phyloP scores from a whole-genome alignment of 2,888 invertebrate genomes.

The Lissocephala sabroskyi region DNA sequence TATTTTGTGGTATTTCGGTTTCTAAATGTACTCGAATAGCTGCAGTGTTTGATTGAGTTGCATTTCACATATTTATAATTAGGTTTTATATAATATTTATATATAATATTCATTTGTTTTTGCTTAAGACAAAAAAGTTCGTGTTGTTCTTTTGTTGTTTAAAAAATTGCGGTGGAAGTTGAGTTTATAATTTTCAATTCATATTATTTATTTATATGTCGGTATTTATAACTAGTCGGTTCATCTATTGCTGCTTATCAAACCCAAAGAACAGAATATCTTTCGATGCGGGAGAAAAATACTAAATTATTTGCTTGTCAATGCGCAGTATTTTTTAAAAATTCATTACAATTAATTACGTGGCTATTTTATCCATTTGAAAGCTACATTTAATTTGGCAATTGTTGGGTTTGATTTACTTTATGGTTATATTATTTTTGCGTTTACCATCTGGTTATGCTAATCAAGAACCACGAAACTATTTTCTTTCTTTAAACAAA shows the following conservation, averaged over 20 bases:
- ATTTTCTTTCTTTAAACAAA: slow-evolving; percentile 32
- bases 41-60: slow-evolving; percentile 59
- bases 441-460: neutral
- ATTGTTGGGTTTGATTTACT: slow-evolving; percentile 71
- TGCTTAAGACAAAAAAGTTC: slow-evolving; percentile 57
- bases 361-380: slow-evolving; percentile 64
- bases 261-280: slow-evolving; percentile 49
- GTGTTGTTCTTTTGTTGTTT: slow-evolving; percentile 38
- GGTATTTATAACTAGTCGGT: slow-evolving; percentile 21
- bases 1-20: too few relatives aligned
- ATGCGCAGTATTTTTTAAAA: slow-evolving; percentile 41
- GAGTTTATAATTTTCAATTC: slow-evolving; percentile 38
- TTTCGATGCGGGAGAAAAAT: slow-evolving; percentile 1
- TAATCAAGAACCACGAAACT: neutral
- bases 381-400: slow-evolving; percentile 73
- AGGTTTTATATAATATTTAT: slow-evolving; percentile 30
- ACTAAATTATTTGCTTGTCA: slow-evolving; percentile 41
- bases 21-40: slow-evolving; percentile 27
- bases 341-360: slow-evolving; percentile 45
- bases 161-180: slow-evolving; percentile 65
- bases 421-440: slow-evolving; percentile 18
- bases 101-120: slow-evolving; percentile 45
- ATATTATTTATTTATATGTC: slow-evolving; percentile 8
- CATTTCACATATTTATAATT: slow-evolving; percentile 31
- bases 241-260: slow-evolving; percentile 34